Evolutionary conservation across 2,888 invertebrate genomes (phyloP).

Genomic region (Molorchus minor): DNA sequence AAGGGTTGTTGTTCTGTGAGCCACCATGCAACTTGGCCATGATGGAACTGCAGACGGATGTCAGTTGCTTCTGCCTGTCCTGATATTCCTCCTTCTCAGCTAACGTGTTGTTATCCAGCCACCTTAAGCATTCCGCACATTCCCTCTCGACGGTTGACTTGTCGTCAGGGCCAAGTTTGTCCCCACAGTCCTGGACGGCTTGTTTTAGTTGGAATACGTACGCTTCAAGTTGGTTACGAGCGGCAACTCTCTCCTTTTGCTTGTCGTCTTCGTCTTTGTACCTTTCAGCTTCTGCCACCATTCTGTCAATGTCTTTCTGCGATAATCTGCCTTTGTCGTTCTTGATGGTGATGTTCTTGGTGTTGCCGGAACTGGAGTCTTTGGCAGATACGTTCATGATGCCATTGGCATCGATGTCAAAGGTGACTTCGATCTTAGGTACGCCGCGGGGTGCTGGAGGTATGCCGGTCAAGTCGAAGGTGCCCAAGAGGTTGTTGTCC

Average conservation of each 20-base stretch:
- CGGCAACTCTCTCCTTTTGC: slow-evolving; percentile 71
- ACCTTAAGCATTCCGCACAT: slow-evolving; percentile 69
- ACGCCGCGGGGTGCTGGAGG: slow-evolving; percentile 76
- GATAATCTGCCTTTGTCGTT: slow-evolving; percentile 84
- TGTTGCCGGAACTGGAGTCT: slow-evolving; percentile 71
- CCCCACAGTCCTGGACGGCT: slow-evolving; percentile 70
- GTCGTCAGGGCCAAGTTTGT: slow-evolving; percentile 68
- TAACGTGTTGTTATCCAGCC: slow-evolving; percentile 73
- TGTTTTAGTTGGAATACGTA: slow-evolving; percentile 77
- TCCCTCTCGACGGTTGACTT: slow-evolving; percentile 66
- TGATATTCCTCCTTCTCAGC: slow-evolving; percentile 75
- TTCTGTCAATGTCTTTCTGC: slow-evolving; percentile 83
- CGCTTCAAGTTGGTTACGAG: slow-evolving; percentile 77
- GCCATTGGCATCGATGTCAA: slow-evolving; percentile 79
- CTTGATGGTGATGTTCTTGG: slow-evolving; percentile 80
- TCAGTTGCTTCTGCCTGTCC: slow-evolving; percentile 65
- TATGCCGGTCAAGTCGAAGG: slow-evolving; percentile 73
- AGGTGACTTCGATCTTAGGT: slow-evolving; percentile 76
- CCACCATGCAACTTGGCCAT: slow-evolving; percentile 67
- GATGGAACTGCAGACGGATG: slow-evolving; percentile 64
- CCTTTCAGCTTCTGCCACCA: slow-evolving; percentile 78
- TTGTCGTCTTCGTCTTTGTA: slow-evolving; percentile 78
- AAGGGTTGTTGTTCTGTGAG: slow-evolving; percentile 7
- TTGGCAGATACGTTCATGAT: slow-evolving; percentile 70
- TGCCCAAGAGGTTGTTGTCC: slow-evolving; percentile 76